Conservation (phyloP, 2,797 vertebrate species). For the Spondyliosoma cantharus region DNA sequence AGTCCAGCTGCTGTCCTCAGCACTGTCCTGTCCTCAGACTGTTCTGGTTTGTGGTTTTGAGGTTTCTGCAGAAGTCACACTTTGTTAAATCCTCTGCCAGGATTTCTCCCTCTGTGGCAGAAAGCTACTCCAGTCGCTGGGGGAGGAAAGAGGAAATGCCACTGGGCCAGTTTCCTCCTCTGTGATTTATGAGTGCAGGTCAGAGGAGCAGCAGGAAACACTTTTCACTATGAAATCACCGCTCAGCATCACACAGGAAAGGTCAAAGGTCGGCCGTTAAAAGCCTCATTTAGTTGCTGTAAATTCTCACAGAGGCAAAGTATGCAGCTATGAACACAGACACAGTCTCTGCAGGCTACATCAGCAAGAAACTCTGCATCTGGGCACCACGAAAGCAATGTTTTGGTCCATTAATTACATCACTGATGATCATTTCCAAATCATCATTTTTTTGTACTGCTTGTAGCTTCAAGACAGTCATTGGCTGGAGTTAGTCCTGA, state of each 20-base stretch:
- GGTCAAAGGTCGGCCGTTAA: slow-evolving; percentile 42
- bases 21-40: slow-evolving; percentile 5
- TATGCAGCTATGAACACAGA: slow-evolving; percentile 2
- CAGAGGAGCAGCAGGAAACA: slow-evolving; percentile 61
- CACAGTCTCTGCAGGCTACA: background rate
- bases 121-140: slow-evolving; percentile 11
- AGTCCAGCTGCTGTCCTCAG: slow-evolving; percentile 42
- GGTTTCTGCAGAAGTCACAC: slow-evolving; percentile 43
- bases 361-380: background rate
- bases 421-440: background rate
- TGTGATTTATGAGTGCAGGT: slow-evolving; percentile 62
- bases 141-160: slow-evolving; percentile 60
- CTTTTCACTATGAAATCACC: slow-evolving; percentile 50
- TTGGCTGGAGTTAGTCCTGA: background rate
- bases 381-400: background rate
- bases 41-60: slow-evolving; percentile 35
- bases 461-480: no score
- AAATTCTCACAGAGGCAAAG: slow-evolving; percentile 24
- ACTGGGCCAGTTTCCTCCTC: slow-evolving; percentile 52
- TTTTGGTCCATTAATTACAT: background rate
- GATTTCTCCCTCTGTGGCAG: slow-evolving; percentile 31
- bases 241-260: slow-evolving; percentile 51
- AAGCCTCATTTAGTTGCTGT: slow-evolving; percentile 24
- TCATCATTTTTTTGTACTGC: background rate
- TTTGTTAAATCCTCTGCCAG: slow-evolving; percentile 28